Evolutionary conservation across 30 jellyfish, hydroid and myxozoan genomes (phyloP).

Genomic region (Aurelia aurita): DNA sequence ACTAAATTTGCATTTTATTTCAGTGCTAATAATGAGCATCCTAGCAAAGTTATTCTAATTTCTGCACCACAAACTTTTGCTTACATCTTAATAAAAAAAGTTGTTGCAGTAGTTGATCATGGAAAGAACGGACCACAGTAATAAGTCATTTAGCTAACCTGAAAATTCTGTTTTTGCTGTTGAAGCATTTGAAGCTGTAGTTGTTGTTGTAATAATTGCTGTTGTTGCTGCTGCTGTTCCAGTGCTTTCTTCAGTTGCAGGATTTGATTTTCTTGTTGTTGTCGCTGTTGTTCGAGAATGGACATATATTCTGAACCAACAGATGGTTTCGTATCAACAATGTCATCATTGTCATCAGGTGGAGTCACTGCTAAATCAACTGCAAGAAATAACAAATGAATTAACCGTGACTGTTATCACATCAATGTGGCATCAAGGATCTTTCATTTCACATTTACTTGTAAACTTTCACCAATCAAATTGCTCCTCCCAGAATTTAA

Average conservation of each 20-base stretch:
- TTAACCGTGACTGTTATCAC: neutral
- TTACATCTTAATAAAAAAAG: too few species aligned
- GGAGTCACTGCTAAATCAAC: constrained; percentile 44
- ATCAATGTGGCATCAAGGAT: too few species aligned
- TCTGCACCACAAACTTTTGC: too few species aligned
- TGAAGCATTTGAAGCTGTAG: constrained; percentile 72
- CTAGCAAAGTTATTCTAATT: too few species aligned
- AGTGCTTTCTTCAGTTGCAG: constrained; percentile 86
- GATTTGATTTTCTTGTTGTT: constrained; percentile 79
- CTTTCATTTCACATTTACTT: too few species aligned
- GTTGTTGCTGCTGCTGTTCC: constrained; percentile 92
- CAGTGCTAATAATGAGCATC: too few species aligned
- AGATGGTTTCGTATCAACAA: constrained; percentile 11
- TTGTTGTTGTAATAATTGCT: constrained; percentile 82
- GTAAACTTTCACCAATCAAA: too few species aligned
- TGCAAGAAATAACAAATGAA: neutral
- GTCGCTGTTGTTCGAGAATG: constrained; percentile 85
- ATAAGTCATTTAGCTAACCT: neutral
- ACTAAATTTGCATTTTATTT: too few species aligned
- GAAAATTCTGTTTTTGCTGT: constrained; percentile 59
- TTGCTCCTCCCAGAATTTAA: too few species aligned
- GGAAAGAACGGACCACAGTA: too few species aligned
- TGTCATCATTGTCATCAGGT: constrained; percentile 16
- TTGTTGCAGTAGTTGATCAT: too few species aligned
- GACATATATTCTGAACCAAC: constrained; percentile 59